Conservation (phyloP, 1,140 invertebrate species). For the Asbolus verrucosus region DNA sequence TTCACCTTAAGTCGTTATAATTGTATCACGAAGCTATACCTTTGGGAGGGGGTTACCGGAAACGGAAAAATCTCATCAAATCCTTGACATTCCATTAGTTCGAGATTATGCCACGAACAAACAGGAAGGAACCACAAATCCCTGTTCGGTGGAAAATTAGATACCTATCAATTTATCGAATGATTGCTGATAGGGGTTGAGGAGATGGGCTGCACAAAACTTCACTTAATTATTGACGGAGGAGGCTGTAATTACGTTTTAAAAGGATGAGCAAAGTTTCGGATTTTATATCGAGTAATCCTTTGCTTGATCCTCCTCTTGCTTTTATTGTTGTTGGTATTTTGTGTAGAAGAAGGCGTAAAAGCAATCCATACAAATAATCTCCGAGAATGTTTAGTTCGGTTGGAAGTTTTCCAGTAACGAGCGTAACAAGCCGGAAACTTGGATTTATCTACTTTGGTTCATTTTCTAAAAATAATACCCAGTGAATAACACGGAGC, state of each 20-base stretch:
- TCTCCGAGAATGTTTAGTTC: slow-evolving; percentile 48
- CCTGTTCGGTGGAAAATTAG: no score
- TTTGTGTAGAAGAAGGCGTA: slow-evolving; percentile 30
- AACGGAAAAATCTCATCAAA: slow-evolving; percentile 46
- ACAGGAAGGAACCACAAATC: slow-evolving; percentile 19
- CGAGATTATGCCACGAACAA: slow-evolving; percentile 45
- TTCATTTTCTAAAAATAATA: slow-evolving; percentile 57
- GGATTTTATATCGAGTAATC: slow-evolving; percentile 41
- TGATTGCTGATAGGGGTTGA: slow-evolving; percentile 55
- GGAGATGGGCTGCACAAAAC: slow-evolving; percentile 58
- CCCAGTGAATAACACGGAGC: slow-evolving; percentile 42
- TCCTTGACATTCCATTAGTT: slow-evolving; percentile 50
- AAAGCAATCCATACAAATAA: slow-evolving; percentile 50
- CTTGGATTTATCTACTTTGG: slow-evolving; percentile 55
- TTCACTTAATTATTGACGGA: slow-evolving; percentile 56
- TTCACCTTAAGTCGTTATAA: slow-evolving; percentile 50
- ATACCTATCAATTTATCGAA: slow-evolving; percentile 27
- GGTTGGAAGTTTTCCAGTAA: slow-evolving; percentile 48
- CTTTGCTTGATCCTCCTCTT: slow-evolving; percentile 34
- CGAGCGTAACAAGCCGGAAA: slow-evolving; percentile 43
- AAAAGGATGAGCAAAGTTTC: slow-evolving; percentile 25
- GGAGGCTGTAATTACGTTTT: slow-evolving; percentile 32
- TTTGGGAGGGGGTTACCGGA: slow-evolving; percentile 36
- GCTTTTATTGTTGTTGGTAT: slow-evolving; percentile 29
- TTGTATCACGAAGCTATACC: slow-evolving; percentile 50